Evolutionary conservation across 2,888 invertebrate genomes (phyloP), one percentile per base, ranked within the genome.

Genomic region (Noctua fimbriata): DNA sequence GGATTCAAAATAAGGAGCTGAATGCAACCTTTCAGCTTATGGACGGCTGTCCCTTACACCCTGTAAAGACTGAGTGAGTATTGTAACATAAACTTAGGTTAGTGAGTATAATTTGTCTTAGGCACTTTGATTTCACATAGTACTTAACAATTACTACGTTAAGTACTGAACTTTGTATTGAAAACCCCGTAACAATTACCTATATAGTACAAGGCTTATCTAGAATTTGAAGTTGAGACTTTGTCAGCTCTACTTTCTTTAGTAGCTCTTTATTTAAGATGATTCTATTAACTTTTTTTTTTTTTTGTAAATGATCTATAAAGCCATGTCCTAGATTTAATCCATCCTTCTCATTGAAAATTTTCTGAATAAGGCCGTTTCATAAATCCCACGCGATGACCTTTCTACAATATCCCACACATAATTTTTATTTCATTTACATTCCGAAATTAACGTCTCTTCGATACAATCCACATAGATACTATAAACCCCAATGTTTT

Each of bases 401-500:
- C 67, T 67, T 67, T 67, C n/a, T n/a, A 44, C n/a, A 67, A 44
- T n/a, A 67, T 67, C n/a, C 16, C 44, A 67, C 41, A 67, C 67
- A n/a, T 16, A 36, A 16, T 44, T 9, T 16, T 18, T 60, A 58
- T 60, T 41, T 24, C 12, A 66, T 66, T 66, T 24, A 41, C 18
- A 41, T 9, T 67, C 44, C n/a, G 7, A n/a, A 67, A n/a, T 44
- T 67, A 67, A 16, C 67, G 44, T 9, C 7, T 44, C 44, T 44
- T 44, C 16, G 67, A 44, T 44, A 67, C 44, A n/a, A n/a, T 44
- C 6, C 6, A 44, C 67, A 16, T 67, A n/a, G 44, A 44, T 3
- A 44, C 67, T 18, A 44, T n/a, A 41, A 41, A 63, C 18, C 32
- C 18, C 2, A 28, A 24, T 41, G 12, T 36, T 65, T 36, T 12